These are phyloP conservation scores for Eubucco bourcierii DNA, from an alignment of 2,113 vertebrate genomes.

Conservation along the genomic window DNA sequence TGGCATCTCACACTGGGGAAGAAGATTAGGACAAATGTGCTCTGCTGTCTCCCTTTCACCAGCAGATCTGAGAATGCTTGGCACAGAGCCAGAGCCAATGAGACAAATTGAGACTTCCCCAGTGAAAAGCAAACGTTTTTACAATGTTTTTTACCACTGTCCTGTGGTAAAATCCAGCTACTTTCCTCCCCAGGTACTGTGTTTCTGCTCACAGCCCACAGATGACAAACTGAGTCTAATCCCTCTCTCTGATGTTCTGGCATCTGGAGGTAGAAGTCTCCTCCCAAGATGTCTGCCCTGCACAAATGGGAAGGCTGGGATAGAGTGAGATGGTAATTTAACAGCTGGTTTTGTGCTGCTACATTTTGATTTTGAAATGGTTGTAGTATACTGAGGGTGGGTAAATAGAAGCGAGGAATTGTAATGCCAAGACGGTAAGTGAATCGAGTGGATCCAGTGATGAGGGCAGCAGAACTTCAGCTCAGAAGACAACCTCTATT, in stretches of 20 bases:
- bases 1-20: not conserved
- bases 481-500: not conserved
- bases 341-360: not conserved
- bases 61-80: not conserved
- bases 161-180: not conserved
- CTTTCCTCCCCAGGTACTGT: not conserved
- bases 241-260: not conserved
- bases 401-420: not conserved
- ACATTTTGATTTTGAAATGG: not conserved
- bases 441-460: not conserved
- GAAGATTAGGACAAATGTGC: not conserved
- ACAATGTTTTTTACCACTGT: not conserved
- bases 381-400: not conserved
- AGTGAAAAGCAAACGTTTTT: not conserved
- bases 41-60: not conserved
- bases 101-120: slow-evolving; percentile 4
- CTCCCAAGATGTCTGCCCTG: not conserved
- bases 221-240: not conserved
- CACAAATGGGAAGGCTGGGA: not conserved
- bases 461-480: not conserved
- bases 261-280: not conserved
- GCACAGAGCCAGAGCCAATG: slow-evolving; percentile 6
- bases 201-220: not conserved
- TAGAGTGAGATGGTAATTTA: not conserved
- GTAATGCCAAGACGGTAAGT: not conserved